Evolutionary conservation across 2,888 invertebrate species (phyloP), one percentile per base, ranked within the genome.

Genomic region (Germaria angustata): DNA sequence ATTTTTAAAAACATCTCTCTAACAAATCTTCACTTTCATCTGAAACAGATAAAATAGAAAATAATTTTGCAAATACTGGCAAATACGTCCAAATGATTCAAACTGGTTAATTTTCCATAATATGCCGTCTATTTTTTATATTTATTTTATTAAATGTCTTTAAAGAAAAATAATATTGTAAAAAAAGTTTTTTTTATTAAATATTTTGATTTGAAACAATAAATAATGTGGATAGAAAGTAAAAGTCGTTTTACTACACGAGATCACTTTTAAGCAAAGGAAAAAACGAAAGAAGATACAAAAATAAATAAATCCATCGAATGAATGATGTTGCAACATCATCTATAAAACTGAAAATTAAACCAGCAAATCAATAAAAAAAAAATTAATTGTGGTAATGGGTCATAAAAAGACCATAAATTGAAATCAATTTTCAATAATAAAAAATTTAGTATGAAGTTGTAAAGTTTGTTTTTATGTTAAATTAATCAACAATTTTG

Each of bases 1-100:
- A 34, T 55, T 57, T 78, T 78, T n/a, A 69, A 53, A 77, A 44
- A 77, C 63, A 63, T 44, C 11, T 72, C 15, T 36, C 11, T 36
- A 28, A 59, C 41, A 15, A 22, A 28, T 61, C 61, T 81, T 81
- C 81, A 81, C 81, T 77, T 81, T 81, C 81, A 77, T 73, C 69
- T 32, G 28, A 61, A 77, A 71, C 36, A 34, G 9, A 24, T 34
- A 32, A 68, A 36, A 44, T 8, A 66, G 59, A 44, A 68, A 32
- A 5, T 39, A 17, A 59, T 49, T 15, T 15, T n/a, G 34, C 32
- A 11, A 65, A 36, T 20, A 32, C 13, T 17, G 63, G 53, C 63
- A 46, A 20, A 20, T 46, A 71, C 49, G 39, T 44, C 17, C 20
- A n/a, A n/a, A n/a, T n/a, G 20, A 46, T n/a, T 36, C 3, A 34